These are phyloP conservation scores for Rhinopithecus roxellana DNA, from an alignment of 2,113 vertebrate genomes.

Conservation along the genomic window DNA sequence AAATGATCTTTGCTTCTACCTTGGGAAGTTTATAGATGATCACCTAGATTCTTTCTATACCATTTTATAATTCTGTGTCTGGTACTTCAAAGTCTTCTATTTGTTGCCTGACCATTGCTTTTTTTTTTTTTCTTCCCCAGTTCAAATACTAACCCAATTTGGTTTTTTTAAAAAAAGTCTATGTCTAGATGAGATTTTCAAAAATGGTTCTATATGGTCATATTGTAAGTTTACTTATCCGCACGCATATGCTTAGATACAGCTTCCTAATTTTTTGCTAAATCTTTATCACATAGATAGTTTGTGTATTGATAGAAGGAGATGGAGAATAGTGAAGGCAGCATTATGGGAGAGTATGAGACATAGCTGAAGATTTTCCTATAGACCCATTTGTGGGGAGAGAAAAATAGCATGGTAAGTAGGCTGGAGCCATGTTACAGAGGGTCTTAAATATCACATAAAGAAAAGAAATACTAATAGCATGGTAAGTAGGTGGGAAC, in stretches of 20 bases:
- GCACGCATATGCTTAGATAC: not conserved
- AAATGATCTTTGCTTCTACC: not conserved
- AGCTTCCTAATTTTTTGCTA: not conserved
- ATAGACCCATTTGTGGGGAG: not conserved
- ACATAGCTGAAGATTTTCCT: not conserved
- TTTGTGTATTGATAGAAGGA: not conserved
- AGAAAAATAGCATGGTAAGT: not conserved
- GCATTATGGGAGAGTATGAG: not conserved
- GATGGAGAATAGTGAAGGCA: not conserved
- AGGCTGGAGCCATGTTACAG: not conserved
- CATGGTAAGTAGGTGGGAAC: not conserved
- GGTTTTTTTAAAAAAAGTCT: not conserved
- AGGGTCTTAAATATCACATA: not conserved
- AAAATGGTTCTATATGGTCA: not conserved
- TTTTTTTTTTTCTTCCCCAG: not conserved
- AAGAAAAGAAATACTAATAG: not conserved
- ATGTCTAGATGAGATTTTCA: not conserved
- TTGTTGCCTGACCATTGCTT: not conserved
- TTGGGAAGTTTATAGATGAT: constrained; percentile 1
- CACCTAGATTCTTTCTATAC: not conserved
- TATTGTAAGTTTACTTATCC: not conserved
- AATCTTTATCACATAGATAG: not conserved
- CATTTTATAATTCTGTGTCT: not conserved
- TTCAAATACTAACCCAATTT: constrained; percentile 33
- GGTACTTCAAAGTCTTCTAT: constrained; percentile 12